These are phyloP conservation scores for Phania funesta DNA, from an alignment of 2,888 invertebrate genomes.

Conservation along the genomic window DNA sequence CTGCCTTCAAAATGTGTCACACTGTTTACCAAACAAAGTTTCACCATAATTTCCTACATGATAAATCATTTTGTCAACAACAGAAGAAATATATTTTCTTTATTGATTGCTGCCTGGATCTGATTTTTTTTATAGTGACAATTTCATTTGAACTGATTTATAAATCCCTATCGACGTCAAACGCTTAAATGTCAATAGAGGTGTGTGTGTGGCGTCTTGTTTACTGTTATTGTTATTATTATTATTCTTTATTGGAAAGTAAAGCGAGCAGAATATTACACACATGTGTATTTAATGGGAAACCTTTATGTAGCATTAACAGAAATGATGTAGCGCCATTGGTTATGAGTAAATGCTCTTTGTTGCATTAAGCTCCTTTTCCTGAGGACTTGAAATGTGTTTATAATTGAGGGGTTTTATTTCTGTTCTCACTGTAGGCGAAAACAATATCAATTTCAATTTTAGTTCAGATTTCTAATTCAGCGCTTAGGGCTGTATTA, in stretches of 20 bases:
- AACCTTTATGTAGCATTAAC: not conserved
- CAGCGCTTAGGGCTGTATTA: too few species aligned
- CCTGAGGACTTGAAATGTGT: not conserved
- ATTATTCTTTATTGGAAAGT: not conserved
- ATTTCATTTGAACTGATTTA: slow-evolving; percentile 14
- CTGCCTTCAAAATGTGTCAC: too few species aligned
- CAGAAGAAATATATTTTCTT: not conserved
- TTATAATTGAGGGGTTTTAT: not conserved
- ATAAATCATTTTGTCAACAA: too few species aligned
- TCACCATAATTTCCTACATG: not conserved
- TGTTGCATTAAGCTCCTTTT: not conserved
- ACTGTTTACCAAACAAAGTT: not conserved
- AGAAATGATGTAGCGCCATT: not conserved
- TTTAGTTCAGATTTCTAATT: too few species aligned
- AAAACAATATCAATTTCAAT: too few species aligned
- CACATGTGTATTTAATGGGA: not conserved
- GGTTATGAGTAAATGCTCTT: not conserved
- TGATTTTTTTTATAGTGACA: not conserved
- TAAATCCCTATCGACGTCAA: not conserved
- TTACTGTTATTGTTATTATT: not conserved
- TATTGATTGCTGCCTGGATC: too few species aligned
- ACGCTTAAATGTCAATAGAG: not conserved
- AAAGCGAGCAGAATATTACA: too few species aligned
- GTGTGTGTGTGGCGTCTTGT: not conserved
- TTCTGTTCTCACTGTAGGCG: too few species aligned